phyloP scores from a whole-genome alignment of 37 sponge, comb jelly and placozoan species.

The Amphimedon queenslandica region DNA sequence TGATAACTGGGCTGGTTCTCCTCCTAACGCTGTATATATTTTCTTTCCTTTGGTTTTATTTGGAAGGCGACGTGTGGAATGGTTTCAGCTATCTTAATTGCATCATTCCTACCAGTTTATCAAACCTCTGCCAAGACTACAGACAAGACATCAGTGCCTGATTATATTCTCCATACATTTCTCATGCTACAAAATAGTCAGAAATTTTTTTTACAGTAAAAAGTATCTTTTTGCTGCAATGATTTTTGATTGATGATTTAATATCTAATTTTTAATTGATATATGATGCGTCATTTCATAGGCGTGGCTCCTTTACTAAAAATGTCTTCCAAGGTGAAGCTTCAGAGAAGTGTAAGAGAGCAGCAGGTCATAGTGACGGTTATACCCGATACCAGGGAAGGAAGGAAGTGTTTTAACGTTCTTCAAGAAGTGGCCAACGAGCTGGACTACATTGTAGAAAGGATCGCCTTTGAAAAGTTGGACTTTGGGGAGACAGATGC shows the following conservation, averaged over 20 bases:
- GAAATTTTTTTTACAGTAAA: no score
- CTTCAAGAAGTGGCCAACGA: conserved; percentile 41
- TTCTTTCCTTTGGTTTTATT: conserved; percentile 63
- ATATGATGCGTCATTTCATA: no score
- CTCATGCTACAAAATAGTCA: no score
- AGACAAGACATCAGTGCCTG: conserved; percentile 8
- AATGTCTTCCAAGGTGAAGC: no score
- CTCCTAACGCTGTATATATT: conserved; percentile 28
- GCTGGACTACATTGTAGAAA: conserved; percentile 16
- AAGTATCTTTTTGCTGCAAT: no score
- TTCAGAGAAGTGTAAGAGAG: background rate
- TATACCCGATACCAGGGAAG: conserved; percentile 55
- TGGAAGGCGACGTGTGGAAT: conserved; percentile 50
- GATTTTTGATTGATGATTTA: no score
- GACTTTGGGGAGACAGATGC: conserved; percentile 66
- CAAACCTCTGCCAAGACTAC: conserved; percentile 52
- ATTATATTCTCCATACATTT: no score
- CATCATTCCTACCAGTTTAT: conserved; percentile 64
- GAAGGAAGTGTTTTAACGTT: conserved; percentile 26
- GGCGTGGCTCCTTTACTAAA: no score
- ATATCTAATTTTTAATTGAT: no score
- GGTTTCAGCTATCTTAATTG: conserved; percentile 80
- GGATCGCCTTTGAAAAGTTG: conserved; percentile 62
- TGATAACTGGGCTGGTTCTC: conserved; percentile 19
- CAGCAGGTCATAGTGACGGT: conserved; percentile 32